A percentile compares a stretch with the other conserved stretches of the same genome.
These are phyloP conservation scores for Ruditapes philippinarum DNA, from an alignment of 1,140 invertebrate genomes.

Conservation along the genomic window DNA sequence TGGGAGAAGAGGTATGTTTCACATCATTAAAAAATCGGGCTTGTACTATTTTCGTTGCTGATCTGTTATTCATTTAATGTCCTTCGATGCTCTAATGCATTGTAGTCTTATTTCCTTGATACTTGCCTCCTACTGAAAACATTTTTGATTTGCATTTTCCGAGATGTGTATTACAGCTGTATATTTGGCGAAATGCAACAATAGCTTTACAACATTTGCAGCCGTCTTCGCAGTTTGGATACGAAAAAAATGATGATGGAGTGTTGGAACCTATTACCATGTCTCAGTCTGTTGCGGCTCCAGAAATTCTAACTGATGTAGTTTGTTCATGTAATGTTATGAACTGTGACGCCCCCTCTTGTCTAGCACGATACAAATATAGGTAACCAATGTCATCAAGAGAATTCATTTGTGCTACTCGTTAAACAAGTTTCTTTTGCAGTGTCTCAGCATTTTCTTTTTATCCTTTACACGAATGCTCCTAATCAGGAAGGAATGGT, in stretches of 20 bases:
- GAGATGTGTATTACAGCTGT: neutral
- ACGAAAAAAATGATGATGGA: neutral
- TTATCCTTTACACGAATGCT: no score
- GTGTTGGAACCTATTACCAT: no score
- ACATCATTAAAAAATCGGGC: neutral
- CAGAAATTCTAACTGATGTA: constrained; percentile 1
- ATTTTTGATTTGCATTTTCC: neutral
- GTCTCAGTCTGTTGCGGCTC: neutral
- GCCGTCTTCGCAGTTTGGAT: neutral
- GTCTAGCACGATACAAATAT: neutral
- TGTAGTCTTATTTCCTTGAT: neutral
- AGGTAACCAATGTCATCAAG: neutral
- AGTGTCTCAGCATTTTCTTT: no score
- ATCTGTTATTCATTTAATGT: no score
- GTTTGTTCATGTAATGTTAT: neutral
- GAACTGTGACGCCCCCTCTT: neutral
- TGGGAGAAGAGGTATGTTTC: neutral
- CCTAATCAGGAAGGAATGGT: no score
- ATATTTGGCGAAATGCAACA: neutral
- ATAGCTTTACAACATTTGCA: neutral
- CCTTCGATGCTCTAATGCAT: neutral
- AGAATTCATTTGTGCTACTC: no score
- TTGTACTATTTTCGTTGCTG: neutral
- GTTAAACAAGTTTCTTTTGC: no score
- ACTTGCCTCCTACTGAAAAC: neutral